Conservation (phyloP, 1,140 invertebrate genomes). For the Micrasema longulum region DNA sequence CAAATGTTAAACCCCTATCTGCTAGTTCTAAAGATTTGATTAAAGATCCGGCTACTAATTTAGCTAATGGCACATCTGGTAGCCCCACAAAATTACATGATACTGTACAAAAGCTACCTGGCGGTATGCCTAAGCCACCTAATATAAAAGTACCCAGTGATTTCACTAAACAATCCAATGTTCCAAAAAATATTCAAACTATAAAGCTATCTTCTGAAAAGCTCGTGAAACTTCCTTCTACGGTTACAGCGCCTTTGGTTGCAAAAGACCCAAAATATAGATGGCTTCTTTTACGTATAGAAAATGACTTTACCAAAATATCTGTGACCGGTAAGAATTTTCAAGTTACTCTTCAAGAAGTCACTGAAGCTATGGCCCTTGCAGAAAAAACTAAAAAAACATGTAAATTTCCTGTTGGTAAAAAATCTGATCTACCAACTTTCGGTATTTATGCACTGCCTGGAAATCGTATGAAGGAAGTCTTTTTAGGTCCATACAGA, state of each 20-base stretch:
- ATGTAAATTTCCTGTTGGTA: background rate
- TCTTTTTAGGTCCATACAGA: constrained; percentile 41
- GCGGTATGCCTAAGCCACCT: too few relatives aligned
- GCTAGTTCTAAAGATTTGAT: too few relatives aligned
- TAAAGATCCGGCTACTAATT: too few relatives aligned
- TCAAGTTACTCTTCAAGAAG: constrained; percentile 1
- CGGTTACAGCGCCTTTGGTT: constrained; percentile 16
- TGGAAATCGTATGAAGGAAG: constrained; percentile 23
- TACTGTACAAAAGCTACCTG: too few relatives aligned
- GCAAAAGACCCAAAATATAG: constrained; percentile 19
- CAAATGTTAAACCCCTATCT: too few relatives aligned
- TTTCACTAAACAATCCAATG: too few relatives aligned
- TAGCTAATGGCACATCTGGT: too few relatives aligned
- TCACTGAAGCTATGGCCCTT: constrained; percentile 31
- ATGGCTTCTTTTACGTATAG: constrained; percentile 32
- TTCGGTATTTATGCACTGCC: constrained; percentile 37
- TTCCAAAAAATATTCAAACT: constrained; percentile 2
- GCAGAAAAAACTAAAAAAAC: constrained; percentile 25
- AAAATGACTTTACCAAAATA: constrained; percentile 32
- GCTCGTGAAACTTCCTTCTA: constrained; percentile 8
- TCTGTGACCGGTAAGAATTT: constrained; percentile 9
- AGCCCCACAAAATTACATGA: too few relatives aligned
- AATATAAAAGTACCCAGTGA: too few relatives aligned
- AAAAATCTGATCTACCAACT: background rate
- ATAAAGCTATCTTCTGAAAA: constrained; percentile 6